These are phyloP conservation scores for Parasteatoda lunata DNA, from an alignment of 2,888 invertebrate genomes.

Conservation along the genomic window DNA sequence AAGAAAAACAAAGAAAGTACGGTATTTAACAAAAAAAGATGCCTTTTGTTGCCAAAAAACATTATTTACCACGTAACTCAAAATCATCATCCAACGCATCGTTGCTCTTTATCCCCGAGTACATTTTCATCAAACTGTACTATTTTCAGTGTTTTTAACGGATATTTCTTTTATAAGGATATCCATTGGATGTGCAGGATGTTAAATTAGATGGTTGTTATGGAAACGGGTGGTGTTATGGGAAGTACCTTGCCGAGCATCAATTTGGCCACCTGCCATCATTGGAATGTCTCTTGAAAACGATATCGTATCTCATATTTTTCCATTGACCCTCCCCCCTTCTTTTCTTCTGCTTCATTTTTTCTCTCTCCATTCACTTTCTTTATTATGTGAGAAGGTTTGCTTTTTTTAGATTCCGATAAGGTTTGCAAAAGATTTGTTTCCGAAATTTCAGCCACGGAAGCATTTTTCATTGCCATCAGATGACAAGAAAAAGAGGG, in stretches of 20 bases:
- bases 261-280: constrained; percentile 5
- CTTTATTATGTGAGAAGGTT: not conserved
- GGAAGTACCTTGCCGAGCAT: not conserved
- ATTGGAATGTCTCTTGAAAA: not conserved
- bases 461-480: not conserved
- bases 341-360: not conserved
- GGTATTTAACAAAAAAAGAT: no score
- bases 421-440: not conserved
- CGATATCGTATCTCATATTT: not conserved
- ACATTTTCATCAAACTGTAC: not conserved
- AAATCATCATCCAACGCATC: not conserved
- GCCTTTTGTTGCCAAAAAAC: no score
- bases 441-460: not conserved
- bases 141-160: not conserved
- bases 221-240: not conserved
- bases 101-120: not conserved
- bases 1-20: no score
- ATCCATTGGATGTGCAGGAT: not conserved
- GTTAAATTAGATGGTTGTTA: not conserved
- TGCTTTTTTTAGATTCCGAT: not conserved
- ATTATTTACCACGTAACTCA: no score
- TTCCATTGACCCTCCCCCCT: not conserved
- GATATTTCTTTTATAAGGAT: not conserved
- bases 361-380: not conserved
- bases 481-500: not conserved